Base-by-base conservation (phyloP, 2,113 vertebrate genomes). In the Ploceus nigricollis region DNA sequence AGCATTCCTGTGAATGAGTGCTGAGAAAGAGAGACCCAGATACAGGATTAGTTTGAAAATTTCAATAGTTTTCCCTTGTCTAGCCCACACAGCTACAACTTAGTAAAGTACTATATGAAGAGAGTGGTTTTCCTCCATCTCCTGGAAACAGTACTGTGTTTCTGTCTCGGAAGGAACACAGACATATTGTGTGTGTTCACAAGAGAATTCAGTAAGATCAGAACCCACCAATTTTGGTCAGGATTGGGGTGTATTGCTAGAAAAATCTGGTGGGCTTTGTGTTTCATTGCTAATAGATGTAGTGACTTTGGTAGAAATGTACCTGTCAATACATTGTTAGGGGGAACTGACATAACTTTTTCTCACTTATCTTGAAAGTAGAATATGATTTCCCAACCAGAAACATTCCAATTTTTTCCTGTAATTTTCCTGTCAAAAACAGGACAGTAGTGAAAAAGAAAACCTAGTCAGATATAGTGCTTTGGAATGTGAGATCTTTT, bases 151-250 rank as follows among this genome's bases (percentile, higher is more conserved):
- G 33, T 7, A 18, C 8, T 31, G 20, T 18, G n/a, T 68, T 83
- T 85, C 14, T 54, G 1, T 31, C 15, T 44, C n/a, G 13, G 15
- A 45, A 65, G 77, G 28, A 56, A 17, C 11, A 53, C 2, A 69
- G n/a, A 17, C 9, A 12, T 17, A 17, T 8, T 40, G 9, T 28
- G 6, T 2, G 8, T 1, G 0, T 20, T 80, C 53, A 44, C 28
- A 18, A 35, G 27, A 60, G 5, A 73, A 33, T 18, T 40, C 25
- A 16, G 7, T 18, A 35, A 78, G 14, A 50, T 25, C 45, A 70
- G n/a, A 91, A 93, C 25, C 11, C 10, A 57, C 4, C 71, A 31
- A 30, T 53, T 57, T 31, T 30, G 31, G 10, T 39, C 48, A 60
- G 37, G 33, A 63, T 4, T 88, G 19, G 17, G 25, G 6, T 16